Evolutionary conservation across 2,888 invertebrate genomes (phyloP).

Genomic region (Limnephilus lunatus): DNA sequence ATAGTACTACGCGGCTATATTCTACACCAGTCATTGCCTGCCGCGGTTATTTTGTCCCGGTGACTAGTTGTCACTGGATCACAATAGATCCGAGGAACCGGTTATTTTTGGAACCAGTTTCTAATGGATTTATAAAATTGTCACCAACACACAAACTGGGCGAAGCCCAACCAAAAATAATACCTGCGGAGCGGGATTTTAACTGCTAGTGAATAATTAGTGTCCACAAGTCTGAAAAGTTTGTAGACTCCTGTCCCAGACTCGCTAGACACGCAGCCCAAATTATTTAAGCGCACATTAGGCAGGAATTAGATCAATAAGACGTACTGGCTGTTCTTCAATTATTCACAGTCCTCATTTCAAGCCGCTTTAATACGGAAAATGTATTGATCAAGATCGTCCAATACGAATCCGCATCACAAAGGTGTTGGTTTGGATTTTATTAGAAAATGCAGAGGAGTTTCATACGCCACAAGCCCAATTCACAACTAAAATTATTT

Average conservation of each 20-base stretch:
- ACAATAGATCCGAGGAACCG: no score
- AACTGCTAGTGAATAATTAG: no score
- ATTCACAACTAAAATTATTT: neutral
- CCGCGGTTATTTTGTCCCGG: no score
- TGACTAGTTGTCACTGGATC: no score
- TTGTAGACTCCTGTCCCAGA: neutral
- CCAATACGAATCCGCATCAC: neutral
- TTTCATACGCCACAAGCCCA: neutral
- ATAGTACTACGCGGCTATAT: no score
- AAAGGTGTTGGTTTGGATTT: neutral
- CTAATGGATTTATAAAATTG: no score
- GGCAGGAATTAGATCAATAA: slow-evolving; percentile 12
- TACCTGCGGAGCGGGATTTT: no score
- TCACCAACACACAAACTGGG: no score
- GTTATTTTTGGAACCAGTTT: no score
- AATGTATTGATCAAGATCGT: neutral
- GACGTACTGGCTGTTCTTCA: neutral
- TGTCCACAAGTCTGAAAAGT: neutral
- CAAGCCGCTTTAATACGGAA: neutral
- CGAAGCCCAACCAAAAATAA: no score
- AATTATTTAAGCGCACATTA: slow-evolving; percentile 18
- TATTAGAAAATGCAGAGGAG: neutral
- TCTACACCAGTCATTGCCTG: no score
- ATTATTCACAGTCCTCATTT: slow-evolving; percentile 3
- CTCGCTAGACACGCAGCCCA: slow-evolving; percentile 8